Percentiles rank a stretch among this genome's conserved stretches.
Evolutionary conservation across 2,888 invertebrate genomes (phyloP).

Genomic region (Ctenicera cuprea): DNA sequence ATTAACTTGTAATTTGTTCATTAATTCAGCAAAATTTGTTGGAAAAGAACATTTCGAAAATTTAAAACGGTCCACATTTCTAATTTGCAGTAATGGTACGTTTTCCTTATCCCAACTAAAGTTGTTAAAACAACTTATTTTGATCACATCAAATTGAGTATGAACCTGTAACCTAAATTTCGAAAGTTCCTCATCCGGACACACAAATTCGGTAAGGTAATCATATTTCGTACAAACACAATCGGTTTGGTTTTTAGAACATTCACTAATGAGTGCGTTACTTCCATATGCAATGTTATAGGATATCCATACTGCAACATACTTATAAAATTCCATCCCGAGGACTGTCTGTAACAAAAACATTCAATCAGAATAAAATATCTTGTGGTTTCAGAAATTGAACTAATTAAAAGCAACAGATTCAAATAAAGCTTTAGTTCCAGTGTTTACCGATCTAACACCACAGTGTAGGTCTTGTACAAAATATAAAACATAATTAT

Average conservation of each 20-base stretch:
- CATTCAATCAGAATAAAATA: too few relatives aligned
- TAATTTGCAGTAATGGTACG: conserved; percentile 72
- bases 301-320: not conserved
- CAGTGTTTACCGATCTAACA: too few relatives aligned
- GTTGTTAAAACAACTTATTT: not conserved
- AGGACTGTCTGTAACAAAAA: not conserved
- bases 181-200: not conserved
- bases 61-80: conserved; percentile 72
- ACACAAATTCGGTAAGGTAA: not conserved
- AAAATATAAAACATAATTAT: too few relatives aligned
- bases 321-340: not conserved
- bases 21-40: conserved; percentile 72
- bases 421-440: too few relatives aligned
- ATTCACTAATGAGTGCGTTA: not conserved
- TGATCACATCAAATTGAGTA: not conserved
- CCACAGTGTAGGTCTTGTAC: too few relatives aligned
- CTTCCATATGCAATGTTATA: not conserved
- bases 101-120: conserved; percentile 55
- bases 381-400: too few relatives aligned
- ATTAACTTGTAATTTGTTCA: conserved; percentile 73
- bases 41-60: conserved; percentile 77
- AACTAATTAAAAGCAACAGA: too few relatives aligned
- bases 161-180: not conserved
- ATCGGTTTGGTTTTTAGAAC: not conserved
- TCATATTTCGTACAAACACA: not conserved